Percentiles rank a stretch among this genome's conserved stretches.
phyloP scores from a whole-genome alignment of 2,113 vertebrate species.

The Hypanus sabinus region DNA sequence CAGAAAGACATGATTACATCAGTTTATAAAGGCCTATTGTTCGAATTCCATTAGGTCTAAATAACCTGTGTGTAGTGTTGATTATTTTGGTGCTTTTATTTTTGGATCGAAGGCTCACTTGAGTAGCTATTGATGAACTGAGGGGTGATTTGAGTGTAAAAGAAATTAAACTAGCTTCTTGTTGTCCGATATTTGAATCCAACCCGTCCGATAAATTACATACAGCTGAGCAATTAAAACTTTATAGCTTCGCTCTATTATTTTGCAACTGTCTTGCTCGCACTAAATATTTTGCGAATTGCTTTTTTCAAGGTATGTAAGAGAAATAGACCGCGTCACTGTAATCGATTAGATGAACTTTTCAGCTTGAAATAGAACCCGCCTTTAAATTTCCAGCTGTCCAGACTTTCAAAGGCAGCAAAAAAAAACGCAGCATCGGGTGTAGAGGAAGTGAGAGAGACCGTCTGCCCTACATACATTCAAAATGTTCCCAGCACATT shows the following conservation, averaged over 20 bases:
- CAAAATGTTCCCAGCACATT: neutral
- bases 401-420: neutral
- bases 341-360: neutral
- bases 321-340: no score
- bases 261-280: neutral
- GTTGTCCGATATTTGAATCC: no score
- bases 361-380: neutral
- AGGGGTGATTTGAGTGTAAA: neutral
- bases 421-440: neutral
- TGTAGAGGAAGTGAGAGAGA: neutral
- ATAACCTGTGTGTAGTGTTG: neutral
- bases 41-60: no score
- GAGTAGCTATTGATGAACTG: no score
- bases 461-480: neutral
- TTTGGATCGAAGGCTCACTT: neutral
- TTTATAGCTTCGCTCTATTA: no score
- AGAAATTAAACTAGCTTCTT: neutral
- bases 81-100: neutral
- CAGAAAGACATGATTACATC: no score
- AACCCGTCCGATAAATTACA: neutral
- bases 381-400: neutral
- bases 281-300: neutral
- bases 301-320: neutral
- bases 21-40: no score
- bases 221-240: neutral